Evolutionary conservation across 2,113 vertebrate species (phyloP), one percentile per base, ranked within the genome.

Genomic region (Oxyruncus cristatus): DNA sequence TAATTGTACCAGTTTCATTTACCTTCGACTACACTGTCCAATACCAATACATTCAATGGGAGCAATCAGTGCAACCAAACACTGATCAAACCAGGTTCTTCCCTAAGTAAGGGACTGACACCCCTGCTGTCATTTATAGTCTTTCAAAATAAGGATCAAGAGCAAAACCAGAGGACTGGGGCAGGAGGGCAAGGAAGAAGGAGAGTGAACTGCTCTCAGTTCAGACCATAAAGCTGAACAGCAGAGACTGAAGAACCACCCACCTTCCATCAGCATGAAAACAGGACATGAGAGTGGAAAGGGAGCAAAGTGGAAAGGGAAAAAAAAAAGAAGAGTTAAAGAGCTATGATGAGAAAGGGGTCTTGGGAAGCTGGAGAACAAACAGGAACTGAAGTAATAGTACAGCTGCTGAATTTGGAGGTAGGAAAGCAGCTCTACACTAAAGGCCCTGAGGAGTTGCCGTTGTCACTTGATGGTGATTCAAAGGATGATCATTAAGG

Each of bases 1-100:
- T 47, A 9, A 13, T 9, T 13, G 2, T 1, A 41, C 3, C 27
- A 30, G 14, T 1, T 35, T 3, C n/a, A 4, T 44, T 23, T 41
- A 37, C 33, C 44, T 46, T 30, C 32, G 27, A 19, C 66, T 18
- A 1, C 9, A 0, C 33, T n/a, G 59, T 8, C 32, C 65, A 12
- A 1, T 7, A 8, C 30, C 41, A 35, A 50, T 6, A 4, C 12
- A 14, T 9, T 3, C 10, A 24, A 9, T 13, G 61, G 42, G 23
- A 74, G 55, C n/a, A 35, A 33, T 35, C 50, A 12, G 23, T 4
- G 41, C 12, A 53, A 52, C 2, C 68, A 52, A 62, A 50, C 1
- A 14, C 33, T 8, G 21, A 28, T 2, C 59, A 9, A 1, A n/a
- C n/a, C 46, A 13, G 15, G 30, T 15, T 47, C 55, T 32, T 11